These are phyloP conservation scores for Argyresthia albistria DNA, from an alignment of 2,888 invertebrate genomes.

Conservation along the genomic window DNA sequence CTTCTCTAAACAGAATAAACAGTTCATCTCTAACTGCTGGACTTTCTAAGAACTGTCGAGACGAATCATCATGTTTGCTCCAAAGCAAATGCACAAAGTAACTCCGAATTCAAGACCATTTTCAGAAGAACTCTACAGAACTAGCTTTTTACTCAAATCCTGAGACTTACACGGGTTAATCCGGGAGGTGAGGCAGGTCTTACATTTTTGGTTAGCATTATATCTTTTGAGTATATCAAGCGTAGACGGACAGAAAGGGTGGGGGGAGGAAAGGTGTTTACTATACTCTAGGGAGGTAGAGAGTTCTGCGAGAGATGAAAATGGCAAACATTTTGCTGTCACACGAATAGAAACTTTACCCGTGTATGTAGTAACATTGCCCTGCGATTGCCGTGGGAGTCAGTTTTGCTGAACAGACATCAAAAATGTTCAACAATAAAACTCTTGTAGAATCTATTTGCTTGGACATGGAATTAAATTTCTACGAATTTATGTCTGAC, in stretches of 20 bases:
- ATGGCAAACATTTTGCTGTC: constrained; percentile 60
- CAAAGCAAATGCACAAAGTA: constrained; percentile 39
- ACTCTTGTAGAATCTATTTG: too few relatives aligned
- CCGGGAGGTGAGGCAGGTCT: constrained; percentile 25
- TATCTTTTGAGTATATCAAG: constrained; percentile 53
- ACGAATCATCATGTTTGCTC: constrained; percentile 47
- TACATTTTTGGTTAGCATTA: constrained; percentile 32
- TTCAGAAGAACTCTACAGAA: constrained; percentile 26
- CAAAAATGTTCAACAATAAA: too few relatives aligned
- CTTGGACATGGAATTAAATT: too few relatives aligned
- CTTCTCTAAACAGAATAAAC: constrained; percentile 4
- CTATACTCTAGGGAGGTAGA: constrained; percentile 60
- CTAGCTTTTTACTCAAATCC: constrained; percentile 16
- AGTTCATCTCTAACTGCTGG: background rate
- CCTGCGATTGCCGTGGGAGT: too few relatives aligned
- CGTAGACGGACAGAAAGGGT: constrained; percentile 46
- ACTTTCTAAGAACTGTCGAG: constrained; percentile 52
- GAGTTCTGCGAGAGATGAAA: constrained; percentile 48
- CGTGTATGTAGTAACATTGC: too few relatives aligned
- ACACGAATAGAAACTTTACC: too few relatives aligned
- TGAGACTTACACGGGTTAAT: constrained; percentile 12
- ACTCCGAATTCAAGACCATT: constrained; percentile 35
- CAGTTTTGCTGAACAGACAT: too few relatives aligned
- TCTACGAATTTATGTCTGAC: too few relatives aligned
- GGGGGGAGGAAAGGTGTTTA: constrained; percentile 46